A percentile compares a stretch with the other conserved stretches of the same genome.
phyloP scores from a whole-genome alignment of 2,888 invertebrate species.

The Salticus scenicus region DNA sequence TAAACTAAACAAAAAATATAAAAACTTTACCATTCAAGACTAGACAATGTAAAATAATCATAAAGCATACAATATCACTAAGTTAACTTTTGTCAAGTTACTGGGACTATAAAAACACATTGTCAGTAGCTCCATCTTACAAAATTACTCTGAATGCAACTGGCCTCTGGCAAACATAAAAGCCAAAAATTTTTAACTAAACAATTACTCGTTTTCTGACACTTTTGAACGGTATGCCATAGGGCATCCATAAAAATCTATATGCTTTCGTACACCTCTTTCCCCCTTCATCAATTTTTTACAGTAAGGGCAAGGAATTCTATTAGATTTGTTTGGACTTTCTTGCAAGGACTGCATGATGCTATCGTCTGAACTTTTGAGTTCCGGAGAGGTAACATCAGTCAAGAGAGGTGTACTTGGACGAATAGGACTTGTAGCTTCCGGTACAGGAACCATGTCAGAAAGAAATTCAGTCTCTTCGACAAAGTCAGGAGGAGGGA shows the following conservation, averaged over 20 bases:
- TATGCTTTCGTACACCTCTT: conserved; percentile 52
- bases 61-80: conserved; percentile 52
- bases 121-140: conserved; percentile 63
- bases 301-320: conserved; percentile 57
- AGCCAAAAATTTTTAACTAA: background rate
- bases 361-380: background rate
- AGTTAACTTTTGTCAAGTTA: conserved; percentile 56
- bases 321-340: conserved; percentile 17
- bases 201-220: conserved; percentile 2
- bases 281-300: conserved; percentile 60
- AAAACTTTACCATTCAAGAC: conserved; percentile 64
- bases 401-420: background rate
- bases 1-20: conserved; percentile 40
- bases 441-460: conserved; percentile 7
- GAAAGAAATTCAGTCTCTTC: conserved; percentile 16
- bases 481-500: conserved; percentile 22
- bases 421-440: background rate
- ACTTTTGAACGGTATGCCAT: conserved; percentile 41
- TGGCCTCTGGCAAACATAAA: no score
- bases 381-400: no score
- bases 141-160: background rate
- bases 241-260: conserved; percentile 67
- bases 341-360: background rate
- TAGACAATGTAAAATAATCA: conserved; percentile 61
- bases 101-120: conserved; percentile 68